These are phyloP conservation scores for Formica aserva DNA, from an alignment of 2,888 invertebrate genomes.

Conservation along the genomic window DNA sequence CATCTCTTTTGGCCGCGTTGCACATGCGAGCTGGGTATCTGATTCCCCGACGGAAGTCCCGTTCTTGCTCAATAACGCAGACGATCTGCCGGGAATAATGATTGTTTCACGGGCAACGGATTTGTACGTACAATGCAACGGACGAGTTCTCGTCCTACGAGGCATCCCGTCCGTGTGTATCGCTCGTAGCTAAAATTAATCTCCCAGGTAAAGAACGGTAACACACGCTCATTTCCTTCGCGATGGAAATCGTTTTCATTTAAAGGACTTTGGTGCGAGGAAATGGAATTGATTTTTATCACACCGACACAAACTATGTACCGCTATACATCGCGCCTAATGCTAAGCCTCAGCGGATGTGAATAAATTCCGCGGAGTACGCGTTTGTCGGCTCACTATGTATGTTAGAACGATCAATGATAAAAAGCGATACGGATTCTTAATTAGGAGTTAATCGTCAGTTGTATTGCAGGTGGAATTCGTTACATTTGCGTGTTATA, in stretches of 20 bases:
- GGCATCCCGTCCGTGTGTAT: not conserved
- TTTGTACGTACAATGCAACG: slow-evolving; percentile 45
- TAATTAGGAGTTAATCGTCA: slow-evolving; percentile 45
- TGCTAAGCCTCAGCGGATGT: slow-evolving; percentile 21
- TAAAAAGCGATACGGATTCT: slow-evolving; percentile 35
- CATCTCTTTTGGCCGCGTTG: slow-evolving; percentile 61
- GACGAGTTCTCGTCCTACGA: slow-evolving; percentile 34
- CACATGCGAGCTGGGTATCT: slow-evolving; percentile 73
- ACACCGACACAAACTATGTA: slow-evolving; percentile 1
- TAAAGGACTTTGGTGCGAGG: slow-evolving; percentile 18
- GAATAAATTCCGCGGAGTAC: slow-evolving; percentile 35
- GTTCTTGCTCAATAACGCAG: slow-evolving; percentile 79
- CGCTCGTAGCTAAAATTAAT: slow-evolving; percentile 23
- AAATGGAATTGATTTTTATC: slow-evolving; percentile 45
- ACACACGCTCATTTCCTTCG: slow-evolving; percentile 25
- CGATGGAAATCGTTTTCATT: slow-evolving; percentile 31
- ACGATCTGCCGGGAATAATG: slow-evolving; percentile 75
- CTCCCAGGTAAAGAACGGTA: slow-evolving; percentile 5
- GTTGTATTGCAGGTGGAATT: slow-evolving; percentile 25
- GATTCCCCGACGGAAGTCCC: slow-evolving; percentile 77
- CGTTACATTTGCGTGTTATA: not conserved
- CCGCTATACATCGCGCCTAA: slow-evolving; percentile 4
- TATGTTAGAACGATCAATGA: slow-evolving; percentile 32
- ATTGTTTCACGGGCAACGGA: slow-evolving; percentile 62
- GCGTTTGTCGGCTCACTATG: not conserved